phyloP scores from a whole-genome alignment of 2,113 vertebrate species.

The Anser cygnoides region DNA sequence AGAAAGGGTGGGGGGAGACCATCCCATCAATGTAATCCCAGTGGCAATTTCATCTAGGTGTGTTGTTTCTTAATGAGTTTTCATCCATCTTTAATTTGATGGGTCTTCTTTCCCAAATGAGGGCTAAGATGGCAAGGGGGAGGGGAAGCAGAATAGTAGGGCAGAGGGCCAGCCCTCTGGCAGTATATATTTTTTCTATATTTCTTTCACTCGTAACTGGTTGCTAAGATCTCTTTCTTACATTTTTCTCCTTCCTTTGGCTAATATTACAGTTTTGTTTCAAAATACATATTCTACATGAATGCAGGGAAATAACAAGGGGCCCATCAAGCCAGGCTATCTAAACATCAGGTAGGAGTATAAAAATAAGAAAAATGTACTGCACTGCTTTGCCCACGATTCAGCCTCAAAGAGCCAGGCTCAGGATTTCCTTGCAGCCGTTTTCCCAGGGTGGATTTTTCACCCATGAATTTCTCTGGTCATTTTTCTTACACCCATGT shows the following conservation, averaged over 20 bases:
- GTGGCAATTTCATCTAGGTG: slow-evolving; percentile 7
- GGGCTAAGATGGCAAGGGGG: background rate
- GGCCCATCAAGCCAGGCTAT: background rate
- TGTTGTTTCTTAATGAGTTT: slow-evolving; percentile 57
- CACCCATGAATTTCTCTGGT: background rate
- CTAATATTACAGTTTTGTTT: background rate
- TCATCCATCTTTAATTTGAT: slow-evolving; percentile 52
- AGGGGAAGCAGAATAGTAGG: background rate
- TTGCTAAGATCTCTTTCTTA: background rate
- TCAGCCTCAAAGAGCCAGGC: background rate
- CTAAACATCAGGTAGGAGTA: background rate
- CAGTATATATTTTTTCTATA: background rate
- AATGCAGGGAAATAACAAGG: background rate
- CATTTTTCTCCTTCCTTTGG: background rate
- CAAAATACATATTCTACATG: background rate
- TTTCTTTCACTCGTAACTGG: background rate
- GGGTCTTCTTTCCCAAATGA: slow-evolving; percentile 20
- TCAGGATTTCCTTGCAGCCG: background rate
- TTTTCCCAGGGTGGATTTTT: background rate
- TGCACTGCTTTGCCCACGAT: background rate
- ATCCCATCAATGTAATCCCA: slow-evolving; percentile 14
- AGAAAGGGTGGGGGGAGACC: background rate
- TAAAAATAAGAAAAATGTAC: background rate
- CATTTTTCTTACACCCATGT: background rate
- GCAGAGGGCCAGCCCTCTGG: background rate